Conservation (phyloP, 2,113 vertebrate species). For the Choloepus hoffmanni region DNA sequence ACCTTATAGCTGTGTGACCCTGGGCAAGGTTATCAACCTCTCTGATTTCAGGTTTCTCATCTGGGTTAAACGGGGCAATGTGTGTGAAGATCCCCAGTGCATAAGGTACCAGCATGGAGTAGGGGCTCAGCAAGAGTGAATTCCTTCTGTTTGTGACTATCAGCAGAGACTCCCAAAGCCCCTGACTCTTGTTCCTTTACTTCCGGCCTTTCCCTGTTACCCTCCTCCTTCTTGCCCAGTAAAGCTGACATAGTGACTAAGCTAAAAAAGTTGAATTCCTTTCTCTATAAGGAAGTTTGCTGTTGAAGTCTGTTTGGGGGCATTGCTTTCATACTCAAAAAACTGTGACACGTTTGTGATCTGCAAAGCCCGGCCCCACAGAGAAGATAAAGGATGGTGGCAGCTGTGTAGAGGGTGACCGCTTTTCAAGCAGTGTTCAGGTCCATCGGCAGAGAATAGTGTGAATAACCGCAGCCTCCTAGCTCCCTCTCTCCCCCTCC, state of each 20-base stretch:
- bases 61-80: neutral
- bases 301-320: neutral
- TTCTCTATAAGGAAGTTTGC: neutral
- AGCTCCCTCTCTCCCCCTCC: conserved; percentile 35
- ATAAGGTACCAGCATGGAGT: neutral
- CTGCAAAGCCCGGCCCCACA: neutral
- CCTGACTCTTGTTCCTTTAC: neutral
- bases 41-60: neutral
- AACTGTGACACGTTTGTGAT: neutral
- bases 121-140: neutral
- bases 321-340: neutral
- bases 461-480: conserved; percentile 23
- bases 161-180: neutral
- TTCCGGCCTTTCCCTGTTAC: neutral
- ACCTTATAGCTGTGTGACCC: neutral
- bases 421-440: neutral
- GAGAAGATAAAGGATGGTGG: neutral
- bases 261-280: neutral
- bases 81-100: too few species aligned
- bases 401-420: neutral
- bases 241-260: neutral
- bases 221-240: neutral
- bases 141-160: neutral
- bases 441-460: neutral
- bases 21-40: neutral